Conservation (phyloP, 2,113 vertebrate genomes). For the Dipodomys ordii region DNA sequence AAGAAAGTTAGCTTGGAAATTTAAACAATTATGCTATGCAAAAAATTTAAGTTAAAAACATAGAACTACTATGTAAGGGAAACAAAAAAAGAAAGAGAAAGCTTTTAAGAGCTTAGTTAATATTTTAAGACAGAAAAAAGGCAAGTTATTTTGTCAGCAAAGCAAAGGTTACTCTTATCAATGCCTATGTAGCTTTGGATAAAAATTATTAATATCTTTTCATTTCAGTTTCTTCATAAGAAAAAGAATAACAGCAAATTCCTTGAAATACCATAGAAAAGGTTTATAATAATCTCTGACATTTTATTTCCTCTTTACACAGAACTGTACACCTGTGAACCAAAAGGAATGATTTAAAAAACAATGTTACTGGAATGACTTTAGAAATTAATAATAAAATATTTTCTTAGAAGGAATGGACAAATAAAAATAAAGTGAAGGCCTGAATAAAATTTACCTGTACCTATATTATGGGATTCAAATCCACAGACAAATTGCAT, state of each 20-base stretch:
- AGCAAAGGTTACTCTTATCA: constrained; percentile 36
- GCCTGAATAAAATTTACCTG: background rate
- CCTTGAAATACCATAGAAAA: constrained; percentile 9
- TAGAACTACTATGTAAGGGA: constrained; percentile 46
- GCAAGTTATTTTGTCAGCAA: background rate
- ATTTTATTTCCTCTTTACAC: background rate
- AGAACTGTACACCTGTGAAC: background rate
- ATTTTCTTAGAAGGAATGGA: background rate
- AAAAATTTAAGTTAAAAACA: constrained; percentile 64
- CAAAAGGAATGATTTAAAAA: constrained; percentile 21
- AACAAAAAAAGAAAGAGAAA: constrained; percentile 44
- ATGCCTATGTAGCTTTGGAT: constrained; percentile 1
- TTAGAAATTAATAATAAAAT: background rate
- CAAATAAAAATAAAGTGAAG: constrained; percentile 44
- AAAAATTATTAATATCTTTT: constrained; percentile 58
- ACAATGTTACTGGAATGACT: background rate
- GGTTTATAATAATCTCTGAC: constrained; percentile 24
- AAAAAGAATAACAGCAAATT: constrained; percentile 53
- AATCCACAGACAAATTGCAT: background rate
- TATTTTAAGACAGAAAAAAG: constrained; percentile 69
- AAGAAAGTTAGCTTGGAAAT: constrained; percentile 38
- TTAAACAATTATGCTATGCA: constrained; percentile 21
- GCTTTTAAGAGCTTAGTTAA: constrained; percentile 63
- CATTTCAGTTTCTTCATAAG: constrained; percentile 44
- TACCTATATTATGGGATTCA: background rate